These are phyloP conservation scores for Halcyon senegalensis DNA, from an alignment of 2,113 vertebrate species.

Conservation along the genomic window DNA sequence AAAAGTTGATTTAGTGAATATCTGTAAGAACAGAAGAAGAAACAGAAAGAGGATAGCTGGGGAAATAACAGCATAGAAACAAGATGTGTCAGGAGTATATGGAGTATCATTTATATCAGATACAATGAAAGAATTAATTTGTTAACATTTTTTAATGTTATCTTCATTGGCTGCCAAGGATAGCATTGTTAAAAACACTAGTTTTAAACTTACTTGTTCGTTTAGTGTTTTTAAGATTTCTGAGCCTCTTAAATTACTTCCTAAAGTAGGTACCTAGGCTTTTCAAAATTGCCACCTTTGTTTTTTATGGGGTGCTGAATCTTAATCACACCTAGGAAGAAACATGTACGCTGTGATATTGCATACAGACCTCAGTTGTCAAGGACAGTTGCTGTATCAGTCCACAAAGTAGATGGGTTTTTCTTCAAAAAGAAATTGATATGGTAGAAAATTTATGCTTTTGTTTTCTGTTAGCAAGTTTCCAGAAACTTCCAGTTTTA, in stretches of 20 bases:
- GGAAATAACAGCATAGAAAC: not conserved
- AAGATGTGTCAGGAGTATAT: not conserved
- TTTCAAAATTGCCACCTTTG: not conserved
- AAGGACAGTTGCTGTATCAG: not conserved
- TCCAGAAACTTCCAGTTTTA: not conserved
- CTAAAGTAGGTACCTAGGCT: not conserved
- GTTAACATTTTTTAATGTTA: not conserved
- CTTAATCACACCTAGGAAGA: not conserved
- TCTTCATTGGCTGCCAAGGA: not conserved
- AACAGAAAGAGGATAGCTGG: not conserved
- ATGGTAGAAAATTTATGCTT: not conserved
- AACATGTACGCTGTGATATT: not conserved
- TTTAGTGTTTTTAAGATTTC: not conserved
- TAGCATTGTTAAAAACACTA: not conserved
- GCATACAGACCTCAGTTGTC: not conserved
- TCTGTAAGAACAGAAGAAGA: not conserved
- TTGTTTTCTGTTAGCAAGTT: not conserved
- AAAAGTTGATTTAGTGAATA: not conserved
- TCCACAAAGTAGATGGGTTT: not conserved
- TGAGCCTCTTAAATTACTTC: not conserved
- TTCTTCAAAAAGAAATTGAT: not conserved
- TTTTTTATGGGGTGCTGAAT: not conserved
- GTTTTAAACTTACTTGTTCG: not conserved
- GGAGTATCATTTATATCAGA: not conserved
- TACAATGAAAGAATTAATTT: not conserved